A percentile compares a stretch with the other conserved stretches of the same genome.
These are phyloP conservation scores for Anodontia alba DNA, from an alignment of 2,888 invertebrate genomes.

Conservation along the genomic window DNA sequence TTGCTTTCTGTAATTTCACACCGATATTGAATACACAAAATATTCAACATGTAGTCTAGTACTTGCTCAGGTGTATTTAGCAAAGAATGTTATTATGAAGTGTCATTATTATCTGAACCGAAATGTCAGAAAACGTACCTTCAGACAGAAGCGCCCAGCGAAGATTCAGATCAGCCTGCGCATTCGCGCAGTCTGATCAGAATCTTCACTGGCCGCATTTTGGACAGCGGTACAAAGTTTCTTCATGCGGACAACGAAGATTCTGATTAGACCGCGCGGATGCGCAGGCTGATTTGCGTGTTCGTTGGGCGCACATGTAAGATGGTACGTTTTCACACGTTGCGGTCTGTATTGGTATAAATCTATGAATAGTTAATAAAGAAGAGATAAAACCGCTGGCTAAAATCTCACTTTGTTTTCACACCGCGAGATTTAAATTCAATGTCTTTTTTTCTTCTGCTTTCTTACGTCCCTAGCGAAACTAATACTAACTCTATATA, in stretches of 20 bases:
- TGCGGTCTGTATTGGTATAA: background rate
- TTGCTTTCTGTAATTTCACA: too few species aligned
- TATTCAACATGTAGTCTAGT: background rate
- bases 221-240: too few species aligned
- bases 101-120: too few species aligned
- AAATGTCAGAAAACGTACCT: too few species aligned
- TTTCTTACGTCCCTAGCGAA: background rate
- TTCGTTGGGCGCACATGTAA: too few species aligned
- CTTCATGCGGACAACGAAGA: too few species aligned
- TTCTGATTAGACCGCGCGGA: background rate
- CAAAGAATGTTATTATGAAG: constrained; percentile 2
- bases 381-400: constrained; percentile 9
- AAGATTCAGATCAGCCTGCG: too few species aligned
- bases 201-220: too few species aligned
- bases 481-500: background rate
- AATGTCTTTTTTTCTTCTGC: background rate
- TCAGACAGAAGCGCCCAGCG: too few species aligned
- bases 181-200: too few species aligned
- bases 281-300: background rate
- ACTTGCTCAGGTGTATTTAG: background rate
- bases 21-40: background rate
- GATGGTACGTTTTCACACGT: too few species aligned
- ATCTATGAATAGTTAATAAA: background rate
- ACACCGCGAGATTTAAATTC: background rate
- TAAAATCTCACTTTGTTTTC: constrained; percentile 17